A percentile compares a stretch with the other conserved stretches of the same genome.
Conservation (phyloP, 2,113 vertebrate species). For the Paratilapia polleni region DNA sequence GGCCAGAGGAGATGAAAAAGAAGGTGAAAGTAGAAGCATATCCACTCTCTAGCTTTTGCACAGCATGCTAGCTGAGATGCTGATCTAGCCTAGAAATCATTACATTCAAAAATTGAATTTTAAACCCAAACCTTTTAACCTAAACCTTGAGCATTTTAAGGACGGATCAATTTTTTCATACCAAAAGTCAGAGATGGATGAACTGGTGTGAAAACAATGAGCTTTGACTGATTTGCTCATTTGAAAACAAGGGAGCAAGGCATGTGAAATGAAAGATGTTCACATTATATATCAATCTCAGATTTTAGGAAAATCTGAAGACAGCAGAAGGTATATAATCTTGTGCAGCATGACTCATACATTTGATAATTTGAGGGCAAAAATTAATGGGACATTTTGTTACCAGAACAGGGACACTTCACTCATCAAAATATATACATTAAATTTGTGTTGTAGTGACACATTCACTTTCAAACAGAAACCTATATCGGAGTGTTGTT, state of each 20-base stretch:
- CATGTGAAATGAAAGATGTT: background rate
- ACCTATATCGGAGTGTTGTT: background rate
- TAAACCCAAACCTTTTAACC: background rate
- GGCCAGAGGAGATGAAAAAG: constrained; percentile 3
- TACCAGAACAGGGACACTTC: background rate
- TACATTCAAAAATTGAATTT: background rate
- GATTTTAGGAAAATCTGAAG: background rate
- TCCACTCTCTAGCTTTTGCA: background rate
- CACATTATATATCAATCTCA: background rate
- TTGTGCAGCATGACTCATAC: background rate
- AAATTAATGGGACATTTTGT: background rate
- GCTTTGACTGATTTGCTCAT: background rate
- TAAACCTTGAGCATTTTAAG: background rate
- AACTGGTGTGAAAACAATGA: background rate
- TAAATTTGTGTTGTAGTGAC: background rate
- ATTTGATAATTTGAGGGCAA: background rate
- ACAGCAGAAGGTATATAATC: background rate
- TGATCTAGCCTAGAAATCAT: background rate
- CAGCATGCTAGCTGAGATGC: background rate
- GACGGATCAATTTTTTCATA: background rate
- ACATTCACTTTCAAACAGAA: background rate
- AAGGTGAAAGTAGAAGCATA: constrained; percentile 57
- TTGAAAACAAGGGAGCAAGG: background rate
- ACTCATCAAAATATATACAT: background rate
- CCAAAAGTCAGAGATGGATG: background rate